phyloP scores from a whole-genome alignment of 2,113 vertebrate genomes.

The Cryptotis parvus region DNA sequence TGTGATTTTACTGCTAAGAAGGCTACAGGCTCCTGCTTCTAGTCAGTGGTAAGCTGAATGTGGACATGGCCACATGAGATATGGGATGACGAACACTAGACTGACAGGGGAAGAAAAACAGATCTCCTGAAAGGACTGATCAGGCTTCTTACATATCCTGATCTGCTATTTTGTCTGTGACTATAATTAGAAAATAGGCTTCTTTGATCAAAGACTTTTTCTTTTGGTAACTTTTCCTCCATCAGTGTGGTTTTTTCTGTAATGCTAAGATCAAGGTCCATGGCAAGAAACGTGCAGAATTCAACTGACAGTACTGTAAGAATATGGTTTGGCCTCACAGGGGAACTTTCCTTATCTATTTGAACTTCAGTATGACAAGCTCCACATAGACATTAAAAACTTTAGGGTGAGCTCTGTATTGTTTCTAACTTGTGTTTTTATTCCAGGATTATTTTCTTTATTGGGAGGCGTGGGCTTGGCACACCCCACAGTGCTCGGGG shows the following conservation, averaged over 20 bases:
- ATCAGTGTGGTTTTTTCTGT: constrained; percentile 73
- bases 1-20: constrained; percentile 75
- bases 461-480: too few relatives aligned
- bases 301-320: constrained; percentile 87
- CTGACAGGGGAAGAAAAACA: constrained; percentile 64
- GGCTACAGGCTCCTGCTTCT: constrained; percentile 48
- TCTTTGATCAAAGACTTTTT: constrained; percentile 91
- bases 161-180: not conserved
- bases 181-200: constrained; percentile 66
- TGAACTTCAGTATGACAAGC: constrained; percentile 90
- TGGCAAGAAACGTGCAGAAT: constrained; percentile 87
- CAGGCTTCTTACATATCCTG: not conserved
- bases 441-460: too few relatives aligned
- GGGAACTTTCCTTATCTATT: constrained; percentile 87
- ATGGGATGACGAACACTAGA: not conserved
- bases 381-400: constrained; percentile 92
- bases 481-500: too few relatives aligned
- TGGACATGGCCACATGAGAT: too few relatives aligned
- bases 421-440: too few relatives aligned
- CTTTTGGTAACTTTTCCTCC: constrained; percentile 89
- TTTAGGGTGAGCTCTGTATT: constrained; percentile 77
- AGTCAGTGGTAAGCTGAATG: too few relatives aligned
- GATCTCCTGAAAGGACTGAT: not conserved
- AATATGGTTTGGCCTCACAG: constrained; percentile 90
- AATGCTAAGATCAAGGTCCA: constrained; percentile 87